Conservation (phyloP, 2,113 vertebrate genomes). For the Mustelus asterias region DNA sequence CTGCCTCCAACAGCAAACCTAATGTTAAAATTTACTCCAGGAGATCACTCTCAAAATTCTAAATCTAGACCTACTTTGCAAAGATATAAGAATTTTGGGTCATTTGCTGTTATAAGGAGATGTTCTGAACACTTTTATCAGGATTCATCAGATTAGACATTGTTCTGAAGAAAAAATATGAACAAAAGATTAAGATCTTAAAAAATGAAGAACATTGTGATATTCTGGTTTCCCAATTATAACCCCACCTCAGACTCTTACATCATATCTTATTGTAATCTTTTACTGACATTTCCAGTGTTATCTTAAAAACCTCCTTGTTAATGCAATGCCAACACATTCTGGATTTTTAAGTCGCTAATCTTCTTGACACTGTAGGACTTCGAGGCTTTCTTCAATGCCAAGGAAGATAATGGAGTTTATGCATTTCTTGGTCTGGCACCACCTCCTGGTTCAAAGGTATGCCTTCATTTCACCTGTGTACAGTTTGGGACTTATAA, state of each 20-base stretch:
- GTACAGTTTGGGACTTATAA: slow-evolving; percentile 35
- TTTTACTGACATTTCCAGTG: neutral
- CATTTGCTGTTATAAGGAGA: neutral
- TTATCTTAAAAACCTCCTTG: neutral
- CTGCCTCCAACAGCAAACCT: neutral
- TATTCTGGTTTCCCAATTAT: neutral
- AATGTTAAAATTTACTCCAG: neutral
- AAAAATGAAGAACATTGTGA: neutral
- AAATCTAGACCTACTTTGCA: neutral
- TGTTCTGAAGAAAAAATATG: neutral
- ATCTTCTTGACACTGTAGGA: slow-evolving; percentile 60
- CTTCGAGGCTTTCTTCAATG: slow-evolving; percentile 94
- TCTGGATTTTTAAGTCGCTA: neutral
- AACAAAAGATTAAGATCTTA: neutral
- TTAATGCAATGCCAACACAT: neutral
- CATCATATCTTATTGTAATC: neutral
- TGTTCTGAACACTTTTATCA: neutral
- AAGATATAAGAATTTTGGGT: neutral
- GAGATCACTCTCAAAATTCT: neutral
- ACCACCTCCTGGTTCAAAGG: slow-evolving; percentile 86
- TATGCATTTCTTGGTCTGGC: slow-evolving; percentile 84
- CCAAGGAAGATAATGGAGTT: slow-evolving; percentile 92
- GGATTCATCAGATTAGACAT: neutral
- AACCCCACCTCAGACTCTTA: neutral
- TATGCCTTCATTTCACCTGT: slow-evolving; percentile 48